Evolutionary conservation across 2,888 invertebrate species (phyloP), one percentile per base, ranked within the genome.

Genomic region (Scaeva pyrastri): DNA sequence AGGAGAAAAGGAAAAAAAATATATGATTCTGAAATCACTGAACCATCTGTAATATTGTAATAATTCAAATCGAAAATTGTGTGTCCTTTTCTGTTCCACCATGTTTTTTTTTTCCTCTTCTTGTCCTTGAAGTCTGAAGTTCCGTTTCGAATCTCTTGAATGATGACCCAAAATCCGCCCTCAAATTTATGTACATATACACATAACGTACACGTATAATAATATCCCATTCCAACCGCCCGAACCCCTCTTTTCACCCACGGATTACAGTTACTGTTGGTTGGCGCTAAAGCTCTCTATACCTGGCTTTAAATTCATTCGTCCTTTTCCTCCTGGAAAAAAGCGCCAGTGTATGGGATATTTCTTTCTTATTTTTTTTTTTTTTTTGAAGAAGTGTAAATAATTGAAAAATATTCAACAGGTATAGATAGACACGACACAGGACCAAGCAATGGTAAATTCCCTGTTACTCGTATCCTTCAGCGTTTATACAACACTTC

Each of bases 351-450:
- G 55, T 66, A 66, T 19, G 10, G 48, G 36, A 19, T 26, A 50
- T 52, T 55, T 11, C 31, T 36, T n/a, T 70, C 26, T 43, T 36
- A 45, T 62, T 72, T 74, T 71, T 64, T 72, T 50, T 11, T 60
- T 52, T 45, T 73, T 66, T 41, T 55, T 72, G 68, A 78, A 78
- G 77, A 73, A 82, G 86, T 86, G 86, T 86, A 86, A 86, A 86
- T 86, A 86, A 86, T 86, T 86, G 86, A 82, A 86, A 86, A 86
- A 81, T 74, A 82, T 86, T 82, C 86, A 86, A 86, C 86, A 86
- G 86, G 86, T 84, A 43, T 60, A 77, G 72, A 43, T 60, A 77
- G 72, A 75, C 12, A 78, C 39, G 58, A 52, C 43, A 76, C 31
- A 31, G 48, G 55, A 31, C 43, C 31, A 19, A 52, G 50, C 19